phyloP scores from a whole-genome alignment of 2,113 vertebrate species.

The Pipa parva region DNA sequence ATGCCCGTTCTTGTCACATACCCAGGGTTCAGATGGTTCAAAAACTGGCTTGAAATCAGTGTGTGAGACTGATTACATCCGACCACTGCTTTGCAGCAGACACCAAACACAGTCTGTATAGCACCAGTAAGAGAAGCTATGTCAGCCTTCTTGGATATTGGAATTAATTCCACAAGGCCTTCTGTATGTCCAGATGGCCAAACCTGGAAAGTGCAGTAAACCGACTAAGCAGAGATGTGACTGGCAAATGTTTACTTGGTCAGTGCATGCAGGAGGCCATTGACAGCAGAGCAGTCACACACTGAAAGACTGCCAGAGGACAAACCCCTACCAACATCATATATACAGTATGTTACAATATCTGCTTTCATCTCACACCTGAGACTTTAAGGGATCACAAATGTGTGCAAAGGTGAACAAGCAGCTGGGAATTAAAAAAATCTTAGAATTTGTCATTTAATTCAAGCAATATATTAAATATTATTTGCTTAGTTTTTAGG shows the following conservation, averaged over 20 bases:
- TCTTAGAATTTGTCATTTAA: too few relatives aligned
- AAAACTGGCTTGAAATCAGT: conserved; percentile 60
- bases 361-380: too few relatives aligned
- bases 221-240: conserved; percentile 26
- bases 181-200: conserved; percentile 56
- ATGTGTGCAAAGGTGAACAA: too few relatives aligned
- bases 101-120: conserved; percentile 55
- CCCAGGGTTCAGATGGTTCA: conserved; percentile 64
- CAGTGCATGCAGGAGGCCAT: conserved; percentile 15
- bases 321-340: too few relatives aligned
- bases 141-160: conserved; percentile 46
- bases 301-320: conserved; percentile 17
- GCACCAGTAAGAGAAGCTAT: conserved; percentile 50
- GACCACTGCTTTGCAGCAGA: conserved; percentile 63
- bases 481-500: too few relatives aligned
- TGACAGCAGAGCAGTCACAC: conserved; percentile 1
- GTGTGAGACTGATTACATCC: conserved; percentile 60
- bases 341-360: too few relatives aligned
- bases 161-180: conserved; percentile 53
- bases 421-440: too few relatives aligned
- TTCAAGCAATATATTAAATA: too few relatives aligned
- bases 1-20: conserved; percentile 47
- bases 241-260: conserved; percentile 1
- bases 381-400: too few relatives aligned
- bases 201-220: conserved; percentile 49